Evolutionary conservation across 2,888 invertebrate genomes (phyloP).

Genomic region (Melangyna quadrimaculata): DNA sequence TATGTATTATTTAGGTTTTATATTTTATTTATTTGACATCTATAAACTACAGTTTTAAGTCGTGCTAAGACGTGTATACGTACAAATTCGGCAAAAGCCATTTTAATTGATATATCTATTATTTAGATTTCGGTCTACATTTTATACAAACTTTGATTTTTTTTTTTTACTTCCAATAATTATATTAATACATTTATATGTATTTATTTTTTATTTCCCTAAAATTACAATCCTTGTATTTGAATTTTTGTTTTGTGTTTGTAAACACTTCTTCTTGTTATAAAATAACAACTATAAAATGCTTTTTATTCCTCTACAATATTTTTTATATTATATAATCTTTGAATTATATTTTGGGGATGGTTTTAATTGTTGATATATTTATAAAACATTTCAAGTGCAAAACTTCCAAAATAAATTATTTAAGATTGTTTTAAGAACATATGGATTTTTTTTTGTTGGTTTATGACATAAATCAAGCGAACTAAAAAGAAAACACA

Average conservation of each 20-base stretch:
- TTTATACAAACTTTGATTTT: slow-evolving; percentile 14
- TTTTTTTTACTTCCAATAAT: slow-evolving; percentile 31
- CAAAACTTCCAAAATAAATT: not conserved
- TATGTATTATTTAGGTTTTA: not conserved
- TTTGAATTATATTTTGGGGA: not conserved
- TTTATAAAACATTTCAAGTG: not conserved
- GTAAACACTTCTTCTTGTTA: slow-evolving; percentile 57
- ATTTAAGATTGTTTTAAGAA: not conserved
- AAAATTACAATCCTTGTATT: slow-evolving; percentile 65
- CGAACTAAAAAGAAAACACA: no score
- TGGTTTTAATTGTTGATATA: not conserved
- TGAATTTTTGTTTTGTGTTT: slow-evolving; percentile 39
- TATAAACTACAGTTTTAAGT: slow-evolving; percentile 65
- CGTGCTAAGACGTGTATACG: slow-evolving; percentile 69
- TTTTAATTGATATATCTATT: slow-evolving; percentile 55
- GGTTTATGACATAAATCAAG: no score
- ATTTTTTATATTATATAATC: not conserved
- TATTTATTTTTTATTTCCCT: slow-evolving; percentile 44
- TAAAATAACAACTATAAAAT: slow-evolving; percentile 35
- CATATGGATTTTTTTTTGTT: no score
- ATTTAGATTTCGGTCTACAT: slow-evolving; percentile 21
- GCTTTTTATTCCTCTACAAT: slow-evolving; percentile 20
- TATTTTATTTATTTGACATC: slow-evolving; percentile 32
- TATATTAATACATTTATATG: slow-evolving; percentile 40
- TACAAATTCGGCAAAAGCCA: slow-evolving; percentile 70